Base-by-base conservation (phyloP, 1,140 invertebrate species). In the Eulimnadia texana region DNA sequence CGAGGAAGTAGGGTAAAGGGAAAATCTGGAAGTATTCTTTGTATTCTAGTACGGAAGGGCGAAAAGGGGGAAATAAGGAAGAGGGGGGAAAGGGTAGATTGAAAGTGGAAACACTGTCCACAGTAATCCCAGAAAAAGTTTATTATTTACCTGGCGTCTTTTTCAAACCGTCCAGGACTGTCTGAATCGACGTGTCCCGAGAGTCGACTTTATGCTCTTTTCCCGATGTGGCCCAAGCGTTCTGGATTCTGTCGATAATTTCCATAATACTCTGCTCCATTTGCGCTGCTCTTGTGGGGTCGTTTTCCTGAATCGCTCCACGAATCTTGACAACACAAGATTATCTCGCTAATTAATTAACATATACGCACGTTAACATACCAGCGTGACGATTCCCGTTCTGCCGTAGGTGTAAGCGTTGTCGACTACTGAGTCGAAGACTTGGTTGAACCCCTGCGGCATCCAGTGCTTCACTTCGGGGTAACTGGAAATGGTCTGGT, bases 361-460 rank as follows among this genome's bases (percentile, higher is more conserved):
- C 6, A 3, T 1, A 13, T 2, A 22, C 49, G 28, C n/a, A 54
- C 6, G 29, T 50, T 13, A 53, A 72, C 77, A 77, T 73, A 91
- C 87, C 68, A 82, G 81, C 66, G 84, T 84, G 2, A 85, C 85
- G 66, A 93, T 86, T 64, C 85, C 88, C 71, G 88, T 83, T 67
- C 88, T 77, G 13, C 92, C 92, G 75, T 94, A 93, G 16, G 85
- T 78, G 71, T 96, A 95, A 20, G 89, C 89, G 76, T 96, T 93
- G 66, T 92, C 87, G 2, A 96, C 78, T 62, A 93, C 83, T 42
- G 88, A 86, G 42, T 86, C 82, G 53, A 85, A 78, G 70, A 89
- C 83, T 80, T 85, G 88, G 67, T 70, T 52, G 68, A 71, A 53
- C 55, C 76, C 77, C 66, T 80, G 74, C 2, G 84, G 84, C 19